Base-by-base conservation (phyloP, 2,888 invertebrate genomes). In the Chrysolina oricalcia region DNA sequence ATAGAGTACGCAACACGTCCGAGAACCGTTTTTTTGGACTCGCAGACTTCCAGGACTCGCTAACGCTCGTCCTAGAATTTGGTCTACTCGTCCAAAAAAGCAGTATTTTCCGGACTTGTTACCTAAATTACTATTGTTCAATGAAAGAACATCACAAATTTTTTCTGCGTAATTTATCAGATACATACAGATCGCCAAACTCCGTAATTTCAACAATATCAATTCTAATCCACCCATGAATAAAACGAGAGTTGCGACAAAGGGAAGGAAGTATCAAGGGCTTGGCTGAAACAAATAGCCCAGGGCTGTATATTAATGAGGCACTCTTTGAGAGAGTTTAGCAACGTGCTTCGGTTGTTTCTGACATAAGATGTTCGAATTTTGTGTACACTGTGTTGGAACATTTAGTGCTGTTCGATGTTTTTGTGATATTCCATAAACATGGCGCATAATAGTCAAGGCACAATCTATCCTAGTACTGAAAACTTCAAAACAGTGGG, bases 321-420 rank as follows among this genome's bases (percentile, higher is more conserved):
- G 83, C 82, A 82, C 84, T 84, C 86, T 86, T 86, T 85, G 84
- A 85, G 83, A 83, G 78, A 81, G 80, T 81, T 81, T 79, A 80
- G 80, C 80, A 78, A 72, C 80, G 81, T 80, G 76, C 77, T 78
- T 75, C 74, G 68, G 71, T 69, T 72, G 72, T 72, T 75, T 64
- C 53, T 56, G 81, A 84, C 83, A 86, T 85, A 87, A 87, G 86
- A 87, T 87, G 86, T 86, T 86, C 85, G 82, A 83, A 86, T 87
- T 87, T 86, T 86, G 86, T 81, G 82, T 83, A 87, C 86, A 85
- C 86, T 86, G 86, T 86, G 85, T 85, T 81, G 83, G 78, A 84
- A 84, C 86, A 86, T 85, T 84, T 81, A 79, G 82, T 17, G 80
- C 79, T 84, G 85, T 83, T 84, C 83, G 79, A 67, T 81, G 83